Conservation (phyloP, 2,888 invertebrate species). For the Amaurobius ferox region DNA sequence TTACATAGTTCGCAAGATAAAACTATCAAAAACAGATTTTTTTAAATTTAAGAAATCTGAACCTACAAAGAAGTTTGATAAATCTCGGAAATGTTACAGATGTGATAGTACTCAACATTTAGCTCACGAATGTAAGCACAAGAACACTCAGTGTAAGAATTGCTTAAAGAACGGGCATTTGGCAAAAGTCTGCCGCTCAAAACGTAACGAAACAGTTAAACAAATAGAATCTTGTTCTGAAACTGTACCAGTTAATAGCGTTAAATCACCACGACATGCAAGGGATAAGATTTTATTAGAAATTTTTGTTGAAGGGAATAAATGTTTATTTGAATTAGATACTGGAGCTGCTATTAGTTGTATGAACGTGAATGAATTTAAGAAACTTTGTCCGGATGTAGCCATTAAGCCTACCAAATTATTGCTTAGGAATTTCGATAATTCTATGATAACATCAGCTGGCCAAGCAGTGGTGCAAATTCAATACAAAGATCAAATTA, state of each 20-base stretch:
- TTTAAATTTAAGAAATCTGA: slow-evolving; percentile 48
- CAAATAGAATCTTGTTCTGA: slow-evolving; percentile 55
- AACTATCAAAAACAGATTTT: slow-evolving; percentile 38
- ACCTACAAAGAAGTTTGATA: slow-evolving; percentile 42
- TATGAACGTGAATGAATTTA: slow-evolving; percentile 50
- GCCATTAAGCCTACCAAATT: slow-evolving; percentile 55
- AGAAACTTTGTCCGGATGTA: slow-evolving; percentile 51
- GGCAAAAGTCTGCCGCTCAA: slow-evolving; percentile 54
- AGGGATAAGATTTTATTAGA: slow-evolving; percentile 54
- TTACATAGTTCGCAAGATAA: slow-evolving; percentile 33
- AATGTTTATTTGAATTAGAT: slow-evolving; percentile 41
- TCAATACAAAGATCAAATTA: no score
- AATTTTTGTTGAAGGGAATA: slow-evolving; percentile 55
- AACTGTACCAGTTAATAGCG: slow-evolving; percentile 54
- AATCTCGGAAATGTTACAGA: slow-evolving; percentile 56
- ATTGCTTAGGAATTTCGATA: slow-evolving; percentile 53
- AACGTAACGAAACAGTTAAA: slow-evolving; percentile 56
- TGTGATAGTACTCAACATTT: slow-evolving; percentile 55
- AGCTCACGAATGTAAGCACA: slow-evolving; percentile 55
- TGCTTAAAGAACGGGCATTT: slow-evolving; percentile 56
- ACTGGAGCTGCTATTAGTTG: slow-evolving; percentile 52
- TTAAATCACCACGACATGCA: slow-evolving; percentile 57
- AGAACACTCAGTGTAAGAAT: slow-evolving; percentile 48
- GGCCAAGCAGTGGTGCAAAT: slow-evolving; percentile 56
- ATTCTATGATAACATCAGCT: slow-evolving; percentile 55